Evolutionary conservation across 2,113 vertebrate species (phyloP), one percentile per base, ranked within the genome.

Genomic region (Tetrao urogallus): DNA sequence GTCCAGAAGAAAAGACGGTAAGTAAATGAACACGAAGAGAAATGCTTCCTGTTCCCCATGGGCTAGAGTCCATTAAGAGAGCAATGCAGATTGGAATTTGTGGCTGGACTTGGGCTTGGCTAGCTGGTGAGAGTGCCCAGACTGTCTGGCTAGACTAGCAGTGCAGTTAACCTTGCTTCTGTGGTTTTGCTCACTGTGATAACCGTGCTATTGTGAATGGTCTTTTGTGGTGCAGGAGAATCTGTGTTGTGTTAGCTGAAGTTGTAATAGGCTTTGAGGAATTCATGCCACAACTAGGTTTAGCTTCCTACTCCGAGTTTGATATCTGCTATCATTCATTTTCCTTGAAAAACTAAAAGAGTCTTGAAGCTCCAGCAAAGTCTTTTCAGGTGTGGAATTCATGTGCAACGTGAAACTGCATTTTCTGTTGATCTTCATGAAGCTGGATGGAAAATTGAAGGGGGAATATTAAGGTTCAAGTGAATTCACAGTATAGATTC

Each of bases 1-100:
- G 98, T 75, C 97, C 98, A 57, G 98, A 99, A 94, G 98, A 99
- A 92, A 98, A 98, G 93, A 82, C 93, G 93, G 99, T 99, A 95
- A 99, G 99, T 98, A 76, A 30, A 66, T 67, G 56, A 92, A 71
- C 40, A 19, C 76, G 43, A 79, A 92, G 43, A 90, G 38, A 77
- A 76, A 69, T 36, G 13, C 56, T 74, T 75, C 24, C 34, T 65
- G 47, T 56, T 61, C 16, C 22, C 34, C n/a, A 11, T 75, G 30
- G 48, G 25, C 16, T 93, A 48, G 60, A 77, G 50, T 56, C 65
- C 36, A 36, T 50, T 80, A 73, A 69, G 21, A 72, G 12, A 52
- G 79, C 43, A 65, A 11, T 1, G 3, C 43, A 81, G 69, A 73
- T 28, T 40, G 63, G 48, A 89, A 87, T 92, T 82, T 81, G 57